These are phyloP conservation scores for Tenrec ecaudatus DNA, from an alignment of 2,113 vertebrate genomes.

Conservation along the genomic window DNA sequence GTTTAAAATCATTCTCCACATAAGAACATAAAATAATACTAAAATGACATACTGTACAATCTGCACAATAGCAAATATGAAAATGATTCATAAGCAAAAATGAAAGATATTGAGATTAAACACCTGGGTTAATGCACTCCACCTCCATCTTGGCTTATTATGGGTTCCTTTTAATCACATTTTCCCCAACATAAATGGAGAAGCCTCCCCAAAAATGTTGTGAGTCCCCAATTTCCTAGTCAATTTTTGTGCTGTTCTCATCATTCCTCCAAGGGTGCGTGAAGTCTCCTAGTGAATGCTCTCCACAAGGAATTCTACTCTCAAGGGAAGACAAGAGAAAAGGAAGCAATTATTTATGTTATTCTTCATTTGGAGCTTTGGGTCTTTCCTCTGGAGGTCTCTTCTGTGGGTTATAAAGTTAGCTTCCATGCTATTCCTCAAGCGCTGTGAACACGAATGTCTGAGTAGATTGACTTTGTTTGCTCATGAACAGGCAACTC, in stretches of 20 bases:
- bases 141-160: not conserved
- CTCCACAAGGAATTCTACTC: not conserved
- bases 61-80: not conserved
- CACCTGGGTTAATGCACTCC: not conserved
- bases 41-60: not conserved
- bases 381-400: not conserved
- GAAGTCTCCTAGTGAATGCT: constrained; percentile 12
- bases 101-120: not conserved
- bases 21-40: not conserved
- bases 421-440: not conserved
- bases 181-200: not conserved
- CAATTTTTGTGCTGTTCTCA: not conserved
- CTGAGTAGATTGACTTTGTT: not conserved
- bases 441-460: not conserved
- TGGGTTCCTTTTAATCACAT: not conserved
- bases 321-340: not conserved
- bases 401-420: not conserved
- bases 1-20: not conserved
- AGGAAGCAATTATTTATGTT: not conserved
- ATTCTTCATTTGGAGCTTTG: constrained; percentile 34
- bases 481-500: not conserved
- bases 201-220: not conserved
- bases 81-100: not conserved
- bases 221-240: not conserved
- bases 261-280: not conserved